Evolutionary conservation across 2,888 invertebrate genomes (phyloP), one percentile per base, ranked within the genome.

Genomic region (Arge pagana): DNA sequence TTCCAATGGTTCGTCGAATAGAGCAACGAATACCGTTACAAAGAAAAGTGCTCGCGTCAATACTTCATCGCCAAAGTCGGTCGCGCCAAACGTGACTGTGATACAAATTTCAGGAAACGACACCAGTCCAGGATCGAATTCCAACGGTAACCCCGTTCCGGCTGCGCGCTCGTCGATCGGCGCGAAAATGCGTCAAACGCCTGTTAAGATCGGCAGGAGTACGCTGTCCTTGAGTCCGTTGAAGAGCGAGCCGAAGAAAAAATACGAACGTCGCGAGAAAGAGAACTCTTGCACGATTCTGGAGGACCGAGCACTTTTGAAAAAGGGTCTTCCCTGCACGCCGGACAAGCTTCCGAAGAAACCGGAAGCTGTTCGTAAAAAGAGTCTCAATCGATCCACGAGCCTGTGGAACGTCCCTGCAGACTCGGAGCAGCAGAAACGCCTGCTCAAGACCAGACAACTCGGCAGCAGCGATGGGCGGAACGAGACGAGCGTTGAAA

Each of bases 221-320:
- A 45, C 33, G n/a, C 30, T 33, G 6, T 45, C 45, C 10, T 18
- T 45, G 23, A 45, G 45, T 15, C 45, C 45, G 15, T 23, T n/a
- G 10, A 45, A 45, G 33, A 33, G 24, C 6, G 45, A 45, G 16
- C 19, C 15, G 33, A 33, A 11, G 16, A 45, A 45, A 15, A 45
- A 45, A 15, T 33, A 21, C 10, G 33, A 45, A 21, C 19, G 33
- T 15, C 31, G 35, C 10, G 45, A 45, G 19, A 45, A 45, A 15
- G 45, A 45, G 15, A 45, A 58, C 1, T 73, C 75, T 1, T 75
- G 74, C 57, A 70, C 72, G 41, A 73, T 75, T 30, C 61, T 75
- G 10, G 75, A 75, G 50, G 75, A 75, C 51, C 57, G 74, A 42
- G 67, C 69, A 0, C 52, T 75, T 31, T 42, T 75, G 49, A 75